phyloP scores from a whole-genome alignment of 2,888 invertebrate genomes.

The Prosapia bicincta region DNA sequence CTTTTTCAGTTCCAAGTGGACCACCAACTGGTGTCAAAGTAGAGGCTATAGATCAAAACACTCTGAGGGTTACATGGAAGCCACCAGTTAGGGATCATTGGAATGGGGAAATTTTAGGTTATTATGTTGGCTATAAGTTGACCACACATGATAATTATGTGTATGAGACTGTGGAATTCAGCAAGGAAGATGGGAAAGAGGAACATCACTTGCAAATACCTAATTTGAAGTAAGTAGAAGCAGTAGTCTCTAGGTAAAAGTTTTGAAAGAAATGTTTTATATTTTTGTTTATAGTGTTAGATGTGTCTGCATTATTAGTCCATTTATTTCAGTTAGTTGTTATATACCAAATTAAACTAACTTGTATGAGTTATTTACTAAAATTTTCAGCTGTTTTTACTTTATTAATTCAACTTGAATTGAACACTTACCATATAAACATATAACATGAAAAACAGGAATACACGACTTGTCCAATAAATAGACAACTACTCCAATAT shows the following conservation, averaged over 20 bases:
- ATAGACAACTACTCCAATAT: too few relatives aligned
- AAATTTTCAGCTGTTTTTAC: too few relatives aligned
- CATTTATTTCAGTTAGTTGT: too few relatives aligned
- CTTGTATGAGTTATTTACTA: too few relatives aligned
- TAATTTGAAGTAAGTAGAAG: conserved; percentile 61
- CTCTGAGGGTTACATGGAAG: conserved; percentile 85
- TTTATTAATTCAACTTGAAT: too few relatives aligned
- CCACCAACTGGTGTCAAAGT: conserved; percentile 81
- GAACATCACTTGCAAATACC: conserved; percentile 73
- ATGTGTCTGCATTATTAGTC: too few relatives aligned
- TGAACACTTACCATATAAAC: too few relatives aligned
- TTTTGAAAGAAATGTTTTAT: conserved; percentile 1
- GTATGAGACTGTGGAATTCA: conserved; percentile 88
- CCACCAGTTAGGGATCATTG: conserved; percentile 85
- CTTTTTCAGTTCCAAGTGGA: conserved; percentile 65
- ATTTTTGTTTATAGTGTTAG: too few relatives aligned
- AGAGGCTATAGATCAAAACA: conserved; percentile 83
- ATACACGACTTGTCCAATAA: too few relatives aligned
- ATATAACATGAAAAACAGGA: too few relatives aligned
- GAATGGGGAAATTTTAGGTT: conserved; percentile 89
- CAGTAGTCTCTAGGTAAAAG: background rate
- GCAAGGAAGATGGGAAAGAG: conserved; percentile 87
- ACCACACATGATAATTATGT: conserved; percentile 76
- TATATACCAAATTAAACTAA: too few relatives aligned
- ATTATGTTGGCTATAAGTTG: conserved; percentile 86